A percentile compares a stretch with the other conserved stretches of the same genome.
Conservation (phyloP, 1,140 invertebrate species). For the Aleiodes sp. region DNA sequence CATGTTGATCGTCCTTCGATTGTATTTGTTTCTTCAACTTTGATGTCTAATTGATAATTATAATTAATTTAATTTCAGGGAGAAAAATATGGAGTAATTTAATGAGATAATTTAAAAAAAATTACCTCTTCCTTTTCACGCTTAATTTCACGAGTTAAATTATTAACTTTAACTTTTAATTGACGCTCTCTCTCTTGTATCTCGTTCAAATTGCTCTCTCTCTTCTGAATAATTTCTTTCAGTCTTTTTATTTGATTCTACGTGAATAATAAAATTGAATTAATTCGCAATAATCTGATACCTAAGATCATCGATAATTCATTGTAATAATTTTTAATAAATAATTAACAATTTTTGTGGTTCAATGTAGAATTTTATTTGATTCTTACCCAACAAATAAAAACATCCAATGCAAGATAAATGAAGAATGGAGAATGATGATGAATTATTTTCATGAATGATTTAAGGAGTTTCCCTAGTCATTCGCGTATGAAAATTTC, state of each 20-base stretch:
- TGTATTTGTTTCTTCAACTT: slow-evolving; percentile 47
- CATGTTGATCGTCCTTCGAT: slow-evolving; percentile 48
- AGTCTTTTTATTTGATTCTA: slow-evolving; percentile 47
- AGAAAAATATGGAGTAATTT: not conserved
- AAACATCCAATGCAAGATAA: too few species aligned
- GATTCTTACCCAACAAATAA: not conserved
- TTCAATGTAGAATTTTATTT: not conserved
- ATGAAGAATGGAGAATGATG: too few species aligned
- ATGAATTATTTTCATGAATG: too few species aligned
- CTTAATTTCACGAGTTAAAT: slow-evolving; percentile 39
- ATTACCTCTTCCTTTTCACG: slow-evolving; percentile 45
- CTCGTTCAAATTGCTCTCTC: slow-evolving; percentile 34
- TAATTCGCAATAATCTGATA: too few species aligned
- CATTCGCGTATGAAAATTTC: too few species aligned
- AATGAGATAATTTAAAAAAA: not conserved
- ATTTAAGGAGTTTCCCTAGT: too few species aligned
- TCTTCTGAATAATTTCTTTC: slow-evolving; percentile 43
- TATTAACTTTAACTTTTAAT: slow-evolving; percentile 39
- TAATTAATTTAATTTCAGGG: slow-evolving; percentile 8
- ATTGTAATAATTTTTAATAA: not conserved
- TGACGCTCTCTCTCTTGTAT: slow-evolving; percentile 43
- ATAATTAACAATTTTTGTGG: too few species aligned
- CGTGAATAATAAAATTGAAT: too few species aligned
- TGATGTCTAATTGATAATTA: slow-evolving; percentile 30
- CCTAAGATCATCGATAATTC: not conserved